Conservation (phyloP, 2,797 vertebrate species). For the Sebastolobus alascanus region DNA sequence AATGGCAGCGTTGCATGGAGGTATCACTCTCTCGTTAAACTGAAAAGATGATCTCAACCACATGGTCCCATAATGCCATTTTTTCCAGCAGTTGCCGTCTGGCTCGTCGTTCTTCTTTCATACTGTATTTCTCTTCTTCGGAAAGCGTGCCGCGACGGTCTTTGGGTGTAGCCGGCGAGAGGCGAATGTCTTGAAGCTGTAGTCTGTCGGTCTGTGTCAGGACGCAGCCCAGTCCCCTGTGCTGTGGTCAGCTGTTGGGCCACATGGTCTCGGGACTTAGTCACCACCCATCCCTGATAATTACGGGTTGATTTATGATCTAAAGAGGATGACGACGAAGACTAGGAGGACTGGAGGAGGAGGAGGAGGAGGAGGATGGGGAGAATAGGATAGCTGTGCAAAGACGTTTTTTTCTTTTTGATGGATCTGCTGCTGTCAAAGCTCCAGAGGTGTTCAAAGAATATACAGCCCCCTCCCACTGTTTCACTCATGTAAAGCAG, state of each 20-base stretch:
- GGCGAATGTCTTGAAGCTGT: constrained; percentile 26
- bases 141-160: constrained; percentile 3
- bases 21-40: constrained; percentile 46
- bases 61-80: constrained; percentile 22
- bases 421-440: constrained; percentile 59
- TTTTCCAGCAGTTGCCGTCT: constrained; percentile 28
- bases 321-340: constrained; percentile 18
- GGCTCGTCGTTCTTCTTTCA: neutral
- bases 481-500: constrained; percentile 65
- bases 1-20: constrained; percentile 40
- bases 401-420: constrained; percentile 39
- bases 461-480: constrained; percentile 25
- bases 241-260: constrained; percentile 72
- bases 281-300: constrained; percentile 57
- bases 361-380: neutral
- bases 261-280: constrained; percentile 66
- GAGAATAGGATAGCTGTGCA: constrained; percentile 14
- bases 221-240: constrained; percentile 45
- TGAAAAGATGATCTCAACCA: constrained; percentile 30
- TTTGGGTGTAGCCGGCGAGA: constrained; percentile 19
- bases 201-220: constrained; percentile 38
- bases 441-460: constrained; percentile 55
- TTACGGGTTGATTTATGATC: constrained; percentile 73
- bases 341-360: neutral
- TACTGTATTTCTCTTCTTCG: constrained; percentile 2